Conservation (phyloP, 2,797 vertebrate genomes). For the Centropyge bicolor region DNA sequence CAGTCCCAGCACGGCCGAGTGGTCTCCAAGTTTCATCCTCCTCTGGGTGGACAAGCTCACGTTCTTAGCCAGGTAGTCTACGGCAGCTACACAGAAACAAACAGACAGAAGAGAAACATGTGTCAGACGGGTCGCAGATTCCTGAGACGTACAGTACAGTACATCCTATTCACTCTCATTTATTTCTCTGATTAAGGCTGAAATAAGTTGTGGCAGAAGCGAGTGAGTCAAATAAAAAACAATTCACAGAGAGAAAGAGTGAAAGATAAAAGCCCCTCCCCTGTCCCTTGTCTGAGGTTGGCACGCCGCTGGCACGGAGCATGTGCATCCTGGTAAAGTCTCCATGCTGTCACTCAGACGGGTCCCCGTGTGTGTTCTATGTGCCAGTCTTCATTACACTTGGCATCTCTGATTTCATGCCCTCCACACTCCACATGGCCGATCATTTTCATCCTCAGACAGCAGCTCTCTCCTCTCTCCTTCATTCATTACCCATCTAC, state of each 20-base stretch:
- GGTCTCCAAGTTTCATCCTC: constrained; percentile 98
- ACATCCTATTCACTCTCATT: constrained; percentile 48
- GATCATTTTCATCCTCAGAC: constrained; percentile 91
- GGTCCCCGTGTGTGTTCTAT: constrained; percentile 89
- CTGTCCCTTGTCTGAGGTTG: constrained; percentile 73
- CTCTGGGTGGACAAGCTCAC: constrained; percentile 98
- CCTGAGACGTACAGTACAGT: constrained; percentile 22
- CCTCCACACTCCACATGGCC: constrained; percentile 93
- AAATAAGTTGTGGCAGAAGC: constrained; percentile 79
- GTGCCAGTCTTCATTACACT: constrained; percentile 96
- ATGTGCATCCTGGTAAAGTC: constrained; percentile 85
- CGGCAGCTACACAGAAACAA: constrained; percentile 90
- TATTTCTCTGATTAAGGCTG: constrained; percentile 68
- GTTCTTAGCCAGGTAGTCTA: constrained; percentile 99
- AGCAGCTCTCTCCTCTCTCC: constrained; percentile 80
- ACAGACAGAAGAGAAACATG: constrained; percentile 67
- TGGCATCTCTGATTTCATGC: constrained; percentile 99
- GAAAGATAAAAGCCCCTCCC: constrained; percentile 73
- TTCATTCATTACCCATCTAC: constrained; percentile 85
- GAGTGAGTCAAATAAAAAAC: constrained; percentile 74
- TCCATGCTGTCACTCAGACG: constrained; percentile 87
- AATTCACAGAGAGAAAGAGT: constrained; percentile 64
- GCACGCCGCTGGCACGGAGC: constrained; percentile 78
- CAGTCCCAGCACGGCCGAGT: constrained; percentile 96
- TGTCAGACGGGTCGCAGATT: constrained; percentile 60